phyloP scores from a whole-genome alignment of 1,140 invertebrate species.

The Brachionus paranguensis region DNA sequence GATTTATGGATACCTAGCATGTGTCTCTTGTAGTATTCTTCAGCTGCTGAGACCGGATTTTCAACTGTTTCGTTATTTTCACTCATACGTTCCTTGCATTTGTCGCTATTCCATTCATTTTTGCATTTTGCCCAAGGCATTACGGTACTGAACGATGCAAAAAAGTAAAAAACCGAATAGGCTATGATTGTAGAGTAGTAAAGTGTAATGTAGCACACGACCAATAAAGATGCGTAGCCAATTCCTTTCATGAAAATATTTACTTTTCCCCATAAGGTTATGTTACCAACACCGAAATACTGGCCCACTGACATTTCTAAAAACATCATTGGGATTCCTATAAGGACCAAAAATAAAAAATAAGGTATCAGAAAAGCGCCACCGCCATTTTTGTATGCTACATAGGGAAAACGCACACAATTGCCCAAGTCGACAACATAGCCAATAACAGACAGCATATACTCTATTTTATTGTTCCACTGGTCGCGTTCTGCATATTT shows the following conservation, averaged over 20 bases:
- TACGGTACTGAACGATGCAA: slow-evolving; percentile 74
- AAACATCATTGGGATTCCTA: slow-evolving; percentile 41
- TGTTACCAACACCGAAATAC: slow-evolving; percentile 7
- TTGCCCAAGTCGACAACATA: slow-evolving; percentile 40
- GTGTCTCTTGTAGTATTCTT: slow-evolving; percentile 27
- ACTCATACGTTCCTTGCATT: slow-evolving; percentile 42
- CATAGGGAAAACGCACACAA: slow-evolving; percentile 32
- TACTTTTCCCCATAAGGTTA: slow-evolving; percentile 34
- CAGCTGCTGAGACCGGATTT: background rate
- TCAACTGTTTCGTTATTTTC: background rate
- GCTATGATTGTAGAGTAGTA: slow-evolving; percentile 93
- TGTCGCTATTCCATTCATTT: slow-evolving; percentile 64
- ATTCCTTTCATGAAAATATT: slow-evolving; percentile 45
- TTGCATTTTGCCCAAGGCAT: slow-evolving; percentile 77
- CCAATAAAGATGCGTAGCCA: slow-evolving; percentile 46
- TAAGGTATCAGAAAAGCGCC: slow-evolving; percentile 41
- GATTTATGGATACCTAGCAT: slow-evolving; percentile 36
- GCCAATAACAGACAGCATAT: slow-evolving; percentile 38
- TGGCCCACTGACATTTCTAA: slow-evolving; percentile 32
- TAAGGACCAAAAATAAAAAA: slow-evolving; percentile 29
- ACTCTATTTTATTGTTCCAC: slow-evolving; percentile 40
- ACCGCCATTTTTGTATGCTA: slow-evolving; percentile 37
- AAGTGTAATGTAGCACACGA: slow-evolving; percentile 56
- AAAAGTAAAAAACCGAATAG: slow-evolving; percentile 87
- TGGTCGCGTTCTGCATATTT: background rate